Conservation (phyloP, 2,888 invertebrate species). For the Lasioglossum calceatum region DNA sequence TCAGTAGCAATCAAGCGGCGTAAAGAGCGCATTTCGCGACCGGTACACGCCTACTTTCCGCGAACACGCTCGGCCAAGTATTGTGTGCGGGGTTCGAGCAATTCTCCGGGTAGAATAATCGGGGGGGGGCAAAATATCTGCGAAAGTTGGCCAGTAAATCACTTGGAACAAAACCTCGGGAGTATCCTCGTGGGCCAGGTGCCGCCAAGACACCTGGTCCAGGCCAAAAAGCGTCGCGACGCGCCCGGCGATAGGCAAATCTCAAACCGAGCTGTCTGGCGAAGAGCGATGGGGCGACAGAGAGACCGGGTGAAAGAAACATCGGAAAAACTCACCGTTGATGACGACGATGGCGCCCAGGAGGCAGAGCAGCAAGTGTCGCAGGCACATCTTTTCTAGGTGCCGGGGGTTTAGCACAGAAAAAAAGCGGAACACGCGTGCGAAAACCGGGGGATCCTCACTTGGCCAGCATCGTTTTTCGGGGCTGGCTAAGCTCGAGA, state of each 20-base stretch:
- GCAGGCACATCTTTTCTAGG: conserved; percentile 67
- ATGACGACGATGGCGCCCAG: conserved; percentile 76
- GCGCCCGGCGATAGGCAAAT: neutral
- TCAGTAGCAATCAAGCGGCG: neutral
- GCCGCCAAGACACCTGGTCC: neutral
- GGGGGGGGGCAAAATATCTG: conserved; percentile 20
- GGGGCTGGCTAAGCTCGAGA: conserved; percentile 13
- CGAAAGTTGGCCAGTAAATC: conserved; percentile 42
- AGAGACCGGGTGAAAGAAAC: neutral
- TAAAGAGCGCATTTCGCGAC: neutral
- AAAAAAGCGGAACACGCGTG: conserved; percentile 48
- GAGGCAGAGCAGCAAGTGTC: conserved; percentile 77
- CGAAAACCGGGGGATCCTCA: conserved; percentile 39
- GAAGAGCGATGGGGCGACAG: neutral
- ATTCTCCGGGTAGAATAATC: conserved; percentile 8
- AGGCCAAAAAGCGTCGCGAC: neutral
- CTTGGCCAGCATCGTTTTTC: conserved; percentile 52
- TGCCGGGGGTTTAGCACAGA: conserved; percentile 39
- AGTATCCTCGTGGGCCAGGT: neutral
- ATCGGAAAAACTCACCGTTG: conserved; percentile 76
- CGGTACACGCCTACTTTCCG: neutral
- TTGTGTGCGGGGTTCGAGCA: neutral
- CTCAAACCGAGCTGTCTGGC: neutral
- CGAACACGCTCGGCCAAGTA: neutral
- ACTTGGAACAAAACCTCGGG: conserved; percentile 19